phyloP scores from a whole-genome alignment of 2,113 vertebrate genomes.

The Orthonyx spaldingii region DNA sequence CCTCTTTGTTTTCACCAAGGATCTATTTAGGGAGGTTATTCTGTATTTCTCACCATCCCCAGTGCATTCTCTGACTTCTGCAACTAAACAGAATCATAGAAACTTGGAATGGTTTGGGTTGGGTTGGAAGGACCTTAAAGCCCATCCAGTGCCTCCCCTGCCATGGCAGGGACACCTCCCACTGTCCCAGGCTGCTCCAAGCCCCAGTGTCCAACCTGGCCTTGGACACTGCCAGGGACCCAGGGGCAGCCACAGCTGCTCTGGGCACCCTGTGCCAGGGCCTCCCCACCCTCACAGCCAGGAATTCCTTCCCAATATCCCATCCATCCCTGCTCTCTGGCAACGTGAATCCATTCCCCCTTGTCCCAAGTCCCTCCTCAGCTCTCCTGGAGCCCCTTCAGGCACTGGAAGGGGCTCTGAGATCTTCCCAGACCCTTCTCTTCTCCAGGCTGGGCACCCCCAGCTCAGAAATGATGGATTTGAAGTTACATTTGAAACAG shows the following conservation, averaged over 20 bases:
- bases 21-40: neutral
- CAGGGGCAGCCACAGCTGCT: neutral
- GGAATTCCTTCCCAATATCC: rapidly evolving
- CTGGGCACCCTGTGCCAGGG: neutral
- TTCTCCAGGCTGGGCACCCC: neutral
- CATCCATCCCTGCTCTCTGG: rapidly evolving
- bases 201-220: rapidly evolving
- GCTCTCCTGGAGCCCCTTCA: neutral
- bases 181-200: neutral
- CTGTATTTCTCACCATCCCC: neutral
- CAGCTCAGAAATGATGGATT: neutral
- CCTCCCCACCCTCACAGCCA: rapidly evolving
- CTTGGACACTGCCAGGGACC: neutral
- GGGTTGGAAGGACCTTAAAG: neutral
- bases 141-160: neutral
- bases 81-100: neutral
- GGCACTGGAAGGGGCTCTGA: neutral
- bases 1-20: neutral
- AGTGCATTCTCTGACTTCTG: neutral
- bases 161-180: neutral
- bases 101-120: neutral
- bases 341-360: neutral
- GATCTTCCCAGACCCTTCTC: neutral
- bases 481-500: neutral
- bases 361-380: neutral